Evolutionary conservation across 2,797 vertebrate genomes (phyloP).

Genomic region (Scleropages formosus): DNA sequence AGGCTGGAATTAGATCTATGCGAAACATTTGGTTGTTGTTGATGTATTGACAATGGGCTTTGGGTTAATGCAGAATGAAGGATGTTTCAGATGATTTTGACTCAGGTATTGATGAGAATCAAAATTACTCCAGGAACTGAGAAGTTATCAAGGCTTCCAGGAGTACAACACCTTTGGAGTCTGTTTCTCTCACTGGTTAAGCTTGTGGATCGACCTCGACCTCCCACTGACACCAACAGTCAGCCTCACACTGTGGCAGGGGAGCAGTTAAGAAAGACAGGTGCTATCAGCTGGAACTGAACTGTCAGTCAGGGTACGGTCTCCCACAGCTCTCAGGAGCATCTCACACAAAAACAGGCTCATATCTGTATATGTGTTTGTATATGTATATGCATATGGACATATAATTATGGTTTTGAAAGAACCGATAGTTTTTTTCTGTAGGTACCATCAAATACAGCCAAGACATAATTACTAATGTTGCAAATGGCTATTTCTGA

Average conservation of each 20-base stretch:
- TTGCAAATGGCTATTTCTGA: too few relatives aligned
- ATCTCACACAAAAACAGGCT: not conserved
- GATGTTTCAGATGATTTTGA: not conserved
- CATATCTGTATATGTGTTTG: too few relatives aligned
- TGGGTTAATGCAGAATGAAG: not conserved
- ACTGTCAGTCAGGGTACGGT: constrained; percentile 5
- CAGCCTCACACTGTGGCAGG: constrained; percentile 13
- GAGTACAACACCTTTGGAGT: not conserved
- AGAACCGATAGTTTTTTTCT: too few relatives aligned
- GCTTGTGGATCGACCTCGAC: not conserved
- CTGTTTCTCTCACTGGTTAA: not conserved
- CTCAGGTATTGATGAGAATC: not conserved
- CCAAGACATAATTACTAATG: too few relatives aligned
- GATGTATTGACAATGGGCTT: not conserved
- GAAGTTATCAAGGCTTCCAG: not conserved
- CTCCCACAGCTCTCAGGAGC: not conserved
- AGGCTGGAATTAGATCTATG: not conserved
- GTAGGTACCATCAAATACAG: too few relatives aligned
- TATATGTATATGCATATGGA: too few relatives aligned
- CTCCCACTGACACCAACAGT: not conserved
- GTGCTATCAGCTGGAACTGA: not conserved
- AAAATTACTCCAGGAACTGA: not conserved
- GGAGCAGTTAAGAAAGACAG: constrained; percentile 6
- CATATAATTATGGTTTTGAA: too few relatives aligned
- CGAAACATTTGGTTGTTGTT: not conserved